Percentiles rank a stretch among this genome's conserved stretches.
These are phyloP conservation scores for Danaus melanippus DNA, from an alignment of 1,140 invertebrate species.

Conservation along the genomic window DNA sequence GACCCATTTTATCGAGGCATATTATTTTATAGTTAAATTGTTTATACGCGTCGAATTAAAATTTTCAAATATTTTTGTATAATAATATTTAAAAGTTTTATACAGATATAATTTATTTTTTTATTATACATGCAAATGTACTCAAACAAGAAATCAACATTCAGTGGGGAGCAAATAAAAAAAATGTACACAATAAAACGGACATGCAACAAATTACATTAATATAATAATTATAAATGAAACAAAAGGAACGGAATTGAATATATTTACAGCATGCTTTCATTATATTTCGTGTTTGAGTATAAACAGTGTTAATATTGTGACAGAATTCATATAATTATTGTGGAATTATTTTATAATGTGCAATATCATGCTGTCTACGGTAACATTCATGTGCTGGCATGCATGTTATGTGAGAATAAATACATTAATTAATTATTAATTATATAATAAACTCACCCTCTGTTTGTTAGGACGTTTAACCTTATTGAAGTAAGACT, in stretches of 20 bases:
- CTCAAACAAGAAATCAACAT: slow-evolving; percentile 57
- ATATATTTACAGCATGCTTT: slow-evolving; percentile 2
- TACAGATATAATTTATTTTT: slow-evolving; percentile 8
- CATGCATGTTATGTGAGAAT: neutral
- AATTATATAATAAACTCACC: slow-evolving; percentile 61
- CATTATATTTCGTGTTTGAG: slow-evolving; percentile 27
- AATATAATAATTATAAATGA: neutral
- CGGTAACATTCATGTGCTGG: no score
- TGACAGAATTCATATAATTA: slow-evolving; percentile 22
- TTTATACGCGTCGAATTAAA: no score
- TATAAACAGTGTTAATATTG: slow-evolving; percentile 8
- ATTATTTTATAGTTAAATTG: slow-evolving; percentile 1
- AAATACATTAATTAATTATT: neutral
- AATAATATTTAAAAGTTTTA: no score
- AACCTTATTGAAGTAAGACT: slow-evolving; percentile 92
- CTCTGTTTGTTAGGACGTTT: slow-evolving; percentile 79
- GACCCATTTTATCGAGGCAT: slow-evolving; percentile 31
- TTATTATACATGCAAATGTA: slow-evolving; percentile 22
- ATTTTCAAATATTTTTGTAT: no score
- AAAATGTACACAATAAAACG: slow-evolving; percentile 20
- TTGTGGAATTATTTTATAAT: slow-evolving; percentile 7
- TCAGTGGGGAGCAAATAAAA: slow-evolving; percentile 31
- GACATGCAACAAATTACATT: slow-evolving; percentile 11
- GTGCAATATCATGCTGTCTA: slow-evolving; percentile 5
- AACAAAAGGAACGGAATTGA: neutral